phyloP scores from a whole-genome alignment of 2,888 invertebrate genomes.

The Lithodes maja region DNA sequence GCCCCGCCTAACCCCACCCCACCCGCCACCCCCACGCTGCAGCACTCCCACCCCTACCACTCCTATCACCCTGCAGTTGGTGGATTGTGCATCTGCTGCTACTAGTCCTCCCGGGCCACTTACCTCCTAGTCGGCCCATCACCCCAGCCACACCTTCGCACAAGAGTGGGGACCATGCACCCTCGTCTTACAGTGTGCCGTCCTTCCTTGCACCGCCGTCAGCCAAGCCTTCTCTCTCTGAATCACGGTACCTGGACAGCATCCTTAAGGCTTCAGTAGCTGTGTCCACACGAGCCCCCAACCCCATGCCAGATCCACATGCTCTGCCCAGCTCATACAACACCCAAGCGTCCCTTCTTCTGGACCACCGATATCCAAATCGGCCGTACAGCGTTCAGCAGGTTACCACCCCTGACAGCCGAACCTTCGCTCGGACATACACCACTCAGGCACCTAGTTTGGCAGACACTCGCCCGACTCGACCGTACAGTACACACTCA shows the following conservation, averaged over 20 bases:
- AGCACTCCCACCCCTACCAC: slow-evolving; percentile 48
- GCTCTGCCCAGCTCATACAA: slow-evolving; percentile 24
- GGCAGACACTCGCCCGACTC: slow-evolving; percentile 27
- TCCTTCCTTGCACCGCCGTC: slow-evolving; percentile 48
- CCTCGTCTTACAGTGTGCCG: slow-evolving; percentile 45
- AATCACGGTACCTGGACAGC: slow-evolving; percentile 11
- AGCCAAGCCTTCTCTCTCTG: slow-evolving; percentile 25
- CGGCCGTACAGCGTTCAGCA: slow-evolving; percentile 22
- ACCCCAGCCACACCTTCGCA: slow-evolving; percentile 58
- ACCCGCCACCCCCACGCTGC: slow-evolving; percentile 59
- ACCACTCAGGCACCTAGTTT: slow-evolving; percentile 23
- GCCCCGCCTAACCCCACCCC: slow-evolving; percentile 63
- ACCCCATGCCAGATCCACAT: slow-evolving; percentile 33
- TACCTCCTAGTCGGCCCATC: slow-evolving; percentile 57
- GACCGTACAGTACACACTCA: slow-evolving; percentile 26
- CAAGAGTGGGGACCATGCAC: slow-evolving; percentile 48
- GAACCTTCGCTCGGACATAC: slow-evolving; percentile 25
- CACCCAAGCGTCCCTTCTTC: slow-evolving; percentile 28
- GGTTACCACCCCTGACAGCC: slow-evolving; percentile 17
- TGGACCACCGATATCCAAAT: slow-evolving; percentile 21
- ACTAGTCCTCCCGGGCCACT: slow-evolving; percentile 40
- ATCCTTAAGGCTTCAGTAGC: background rate
- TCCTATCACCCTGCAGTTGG: slow-evolving; percentile 28
- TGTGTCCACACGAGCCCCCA: slow-evolving; percentile 24
- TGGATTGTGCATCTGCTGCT: slow-evolving; percentile 31